Evolutionary conservation across 2,113 vertebrate genomes (phyloP), one percentile per base, ranked within the genome.

Genomic region (Nesoenas mayeri): DNA sequence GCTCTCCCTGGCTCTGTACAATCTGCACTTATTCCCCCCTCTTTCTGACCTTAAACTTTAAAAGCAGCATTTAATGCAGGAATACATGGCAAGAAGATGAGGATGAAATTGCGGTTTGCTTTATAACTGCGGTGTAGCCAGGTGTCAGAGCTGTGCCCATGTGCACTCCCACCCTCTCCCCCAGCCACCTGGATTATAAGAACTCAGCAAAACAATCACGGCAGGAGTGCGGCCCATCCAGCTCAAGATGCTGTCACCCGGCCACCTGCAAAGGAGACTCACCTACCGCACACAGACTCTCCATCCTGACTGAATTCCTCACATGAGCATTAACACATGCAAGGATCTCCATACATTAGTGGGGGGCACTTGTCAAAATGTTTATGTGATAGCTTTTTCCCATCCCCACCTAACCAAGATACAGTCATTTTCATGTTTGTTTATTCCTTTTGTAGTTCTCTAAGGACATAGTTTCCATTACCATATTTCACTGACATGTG

Each of bases 301-400:
- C 14, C 47, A 67, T 47, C 67, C 64, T 20, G 12, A 17, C 0
- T 5, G 1, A 10, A 56, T 28, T 78, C 10, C 56, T 16, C 65
- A 62, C 4, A 4, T 0, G 2, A 31, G 15, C 8, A 2, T 21
- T 57, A 54, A 40, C 22, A 8, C 12, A 10, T 9, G 15, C 7
- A 28, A 62, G n/a, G 15, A n/a, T 40, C 47, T 34, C 40, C 32
- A 25, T 6, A 54, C 42, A 21, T 19, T 11, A 28, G 1, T 11
- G 24, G 1, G 24, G 20, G 22, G 2, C 16, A 38, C 7, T 0
- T 32, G 14, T 51, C 40, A 44, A 91, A 62, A n/a, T 22, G 32
- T 16, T 71, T 18, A 44, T 0, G 0, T 3, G 8, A 51, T 2
- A 22, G 22, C 17, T 57, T 75, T 51, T 69, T 17, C 40, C 18